Conservation (phyloP, 2,888 invertebrate genomes). For the Xanthorhoe spadicearia region DNA sequence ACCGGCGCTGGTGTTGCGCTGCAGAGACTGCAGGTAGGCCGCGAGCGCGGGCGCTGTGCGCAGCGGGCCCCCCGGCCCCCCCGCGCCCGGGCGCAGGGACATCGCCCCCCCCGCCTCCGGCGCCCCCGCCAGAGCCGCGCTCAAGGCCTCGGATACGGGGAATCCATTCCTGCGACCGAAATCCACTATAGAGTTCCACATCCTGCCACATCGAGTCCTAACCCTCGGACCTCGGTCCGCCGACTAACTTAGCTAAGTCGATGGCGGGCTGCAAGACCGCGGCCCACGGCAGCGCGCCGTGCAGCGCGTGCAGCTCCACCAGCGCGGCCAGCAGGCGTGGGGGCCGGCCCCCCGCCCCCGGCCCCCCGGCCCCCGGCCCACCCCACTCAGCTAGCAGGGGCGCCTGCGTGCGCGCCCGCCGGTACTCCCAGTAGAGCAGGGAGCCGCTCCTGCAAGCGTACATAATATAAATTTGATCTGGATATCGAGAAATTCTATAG, state of each 20-base stretch:
- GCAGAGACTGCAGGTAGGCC: constrained; percentile 81
- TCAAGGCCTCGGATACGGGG: constrained; percentile 57
- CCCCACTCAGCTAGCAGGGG: constrained; percentile 82
- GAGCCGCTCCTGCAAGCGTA: constrained; percentile 87
- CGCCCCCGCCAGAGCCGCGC: constrained; percentile 53
- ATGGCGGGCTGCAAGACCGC: constrained; percentile 64
- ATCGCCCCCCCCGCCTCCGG: constrained; percentile 47
- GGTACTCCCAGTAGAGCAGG: constrained; percentile 89
- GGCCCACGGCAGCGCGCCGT: constrained; percentile 67
- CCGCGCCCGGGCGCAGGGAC: constrained; percentile 48
- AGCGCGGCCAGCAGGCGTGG: constrained; percentile 69
- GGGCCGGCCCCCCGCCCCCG: constrained; percentile 39
- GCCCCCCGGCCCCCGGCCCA: constrained; percentile 35
- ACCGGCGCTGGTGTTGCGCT: constrained; percentile 72
- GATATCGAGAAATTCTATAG: no score
- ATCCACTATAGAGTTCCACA: background rate
- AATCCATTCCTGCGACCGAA: constrained; percentile 57
- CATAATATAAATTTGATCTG: no score
- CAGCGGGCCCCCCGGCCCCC: constrained; percentile 61
- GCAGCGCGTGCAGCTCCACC: constrained; percentile 63
- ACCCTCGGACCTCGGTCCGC: no score
- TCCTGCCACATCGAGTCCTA: no score
- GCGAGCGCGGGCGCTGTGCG: constrained; percentile 78
- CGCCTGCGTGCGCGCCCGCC: constrained; percentile 63
- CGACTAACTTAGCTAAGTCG: constrained; percentile 63